phyloP scores from a whole-genome alignment of 2,113 vertebrate species.

The Chionis minor region DNA sequence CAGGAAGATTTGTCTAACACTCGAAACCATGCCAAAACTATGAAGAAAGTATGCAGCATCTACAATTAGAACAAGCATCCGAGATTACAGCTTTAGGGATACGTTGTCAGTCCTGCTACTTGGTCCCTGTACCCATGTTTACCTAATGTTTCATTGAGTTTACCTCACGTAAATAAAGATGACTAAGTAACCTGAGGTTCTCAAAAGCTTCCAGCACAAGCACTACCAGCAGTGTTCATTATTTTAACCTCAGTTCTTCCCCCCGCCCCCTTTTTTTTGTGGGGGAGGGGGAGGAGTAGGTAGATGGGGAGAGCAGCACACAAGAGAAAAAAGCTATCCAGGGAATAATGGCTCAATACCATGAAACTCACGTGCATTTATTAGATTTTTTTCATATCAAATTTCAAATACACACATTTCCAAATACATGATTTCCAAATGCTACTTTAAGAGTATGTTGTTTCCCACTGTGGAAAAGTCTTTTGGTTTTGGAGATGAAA shows the following conservation, averaged over 20 bases:
- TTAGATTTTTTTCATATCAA: not conserved
- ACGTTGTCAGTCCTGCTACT: not conserved
- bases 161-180: not conserved
- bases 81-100: not conserved
- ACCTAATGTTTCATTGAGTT: not conserved
- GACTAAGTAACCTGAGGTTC: not conserved
- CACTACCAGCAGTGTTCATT: not conserved
- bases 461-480: not conserved
- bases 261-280: not conserved
- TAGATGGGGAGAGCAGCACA: fast-evolving
- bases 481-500: not conserved
- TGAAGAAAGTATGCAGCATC: not conserved
- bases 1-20: not conserved
- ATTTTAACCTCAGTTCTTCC: not conserved
- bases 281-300: fast-evolving
- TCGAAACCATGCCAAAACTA: slow-evolving; percentile 18
- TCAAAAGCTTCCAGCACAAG: not conserved
- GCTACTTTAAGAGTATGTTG: not conserved
- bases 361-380: not conserved
- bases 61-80: not conserved
- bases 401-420: not conserved
- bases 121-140: not conserved
- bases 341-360: not conserved
- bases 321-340: not conserved
- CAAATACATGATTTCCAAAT: not conserved